phyloP scores from a whole-genome alignment of 2,113 vertebrate species.

The Ranitomeya variabilis region DNA sequence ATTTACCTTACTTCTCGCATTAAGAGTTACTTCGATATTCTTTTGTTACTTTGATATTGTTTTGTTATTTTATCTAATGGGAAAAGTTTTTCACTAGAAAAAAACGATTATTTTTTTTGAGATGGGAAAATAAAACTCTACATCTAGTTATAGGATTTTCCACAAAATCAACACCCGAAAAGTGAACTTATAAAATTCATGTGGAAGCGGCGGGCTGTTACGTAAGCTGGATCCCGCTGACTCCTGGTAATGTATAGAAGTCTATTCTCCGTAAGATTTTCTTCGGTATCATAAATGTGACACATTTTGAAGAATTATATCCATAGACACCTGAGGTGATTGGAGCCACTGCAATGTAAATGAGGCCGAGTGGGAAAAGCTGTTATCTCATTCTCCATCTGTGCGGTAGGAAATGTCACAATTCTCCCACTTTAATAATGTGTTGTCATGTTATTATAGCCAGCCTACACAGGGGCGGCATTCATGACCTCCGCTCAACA shows the following conservation, averaged over 20 bases:
- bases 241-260: neutral
- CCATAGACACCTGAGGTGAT: slow-evolving; percentile 45
- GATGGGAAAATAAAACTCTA: neutral
- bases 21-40: no score
- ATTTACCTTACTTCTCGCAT: no score
- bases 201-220: neutral
- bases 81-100: neutral
- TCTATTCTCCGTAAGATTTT: neutral
- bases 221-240: neutral
- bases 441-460: neutral
- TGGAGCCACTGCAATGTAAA: slow-evolving; percentile 49
- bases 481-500: neutral
- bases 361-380: neutral
- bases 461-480: neutral
- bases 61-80: neutral
- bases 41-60: neutral
- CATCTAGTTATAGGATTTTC: neutral
- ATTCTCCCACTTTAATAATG: neutral
- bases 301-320: slow-evolving; percentile 47
- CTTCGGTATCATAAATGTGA: neutral
- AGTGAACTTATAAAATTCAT: neutral
- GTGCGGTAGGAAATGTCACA: neutral
- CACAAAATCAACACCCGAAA: neutral
- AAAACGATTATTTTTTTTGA: neutral
- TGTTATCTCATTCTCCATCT: slow-evolving; percentile 13